Evolutionary conservation across 1,140 invertebrate genomes (phyloP), one percentile per base, ranked within the genome.

Genomic region (Ceratitis capitata): DNA sequence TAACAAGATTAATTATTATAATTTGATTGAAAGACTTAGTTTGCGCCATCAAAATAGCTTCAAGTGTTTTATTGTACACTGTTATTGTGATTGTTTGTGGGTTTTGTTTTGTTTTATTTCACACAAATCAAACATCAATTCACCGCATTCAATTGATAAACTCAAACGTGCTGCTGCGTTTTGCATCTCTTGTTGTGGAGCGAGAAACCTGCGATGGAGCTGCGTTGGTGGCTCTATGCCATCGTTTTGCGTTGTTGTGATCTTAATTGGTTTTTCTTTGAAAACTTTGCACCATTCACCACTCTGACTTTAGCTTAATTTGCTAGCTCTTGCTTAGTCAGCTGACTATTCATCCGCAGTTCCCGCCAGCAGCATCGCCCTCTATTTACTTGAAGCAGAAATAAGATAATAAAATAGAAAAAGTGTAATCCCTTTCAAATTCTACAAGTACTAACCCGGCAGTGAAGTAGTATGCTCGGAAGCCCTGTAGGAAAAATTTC

Each of bases 1-100:
- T 78, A 78, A 47, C 42, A 78, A 47, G 69, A 78, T 78, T 78
- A 45, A 78, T 78, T 78, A 45, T 78, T 26, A 78, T 78, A 78
- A 45, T 78, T 78, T 45, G 39, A 32, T 19, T 47, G n/a, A 47
- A 78, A 78, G 39, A 45, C 39, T 26, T n/a, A 12, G n/a, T 2
- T 23, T 39, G 29, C 32, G 29, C 61, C 61, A 35, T 6, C 61
- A 35, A 69, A 69, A 69, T 35, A 69, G 4, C 19, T 42, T 2
- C 69, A 45, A 19, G 35, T 78, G 35, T 12, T 78, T 16, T 47
- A 4, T 26, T 45, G 35, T n/a, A 23, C 29, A 26, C 23, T 26
- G 6, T 26, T 61, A n/a, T 61, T 61, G 10, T 61, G 19, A 12
- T 61, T 61, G 51, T 56, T 12, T 56, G 16, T 56, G 58, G 23